A percentile compares a stretch with the other conserved stretches of the same genome.
Evolutionary conservation across 2,113 vertebrate genomes (phyloP).

Genomic region (Periophthalmus modestus): DNA sequence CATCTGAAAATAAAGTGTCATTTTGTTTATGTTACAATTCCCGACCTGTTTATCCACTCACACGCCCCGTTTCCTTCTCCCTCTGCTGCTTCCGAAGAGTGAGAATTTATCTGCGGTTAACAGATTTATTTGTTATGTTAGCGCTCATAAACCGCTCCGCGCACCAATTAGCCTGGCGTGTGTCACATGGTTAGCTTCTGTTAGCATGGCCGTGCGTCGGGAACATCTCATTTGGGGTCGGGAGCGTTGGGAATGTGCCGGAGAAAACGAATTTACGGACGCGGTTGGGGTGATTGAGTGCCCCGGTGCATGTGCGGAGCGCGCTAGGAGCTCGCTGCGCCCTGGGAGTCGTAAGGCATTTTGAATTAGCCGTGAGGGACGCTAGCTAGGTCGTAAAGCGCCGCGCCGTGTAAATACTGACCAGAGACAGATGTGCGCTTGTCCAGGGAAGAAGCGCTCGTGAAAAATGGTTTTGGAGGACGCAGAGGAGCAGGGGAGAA

Average conservation of each 20-base stretch:
- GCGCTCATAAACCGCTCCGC: slow-evolving; percentile 61
- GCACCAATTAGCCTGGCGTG: slow-evolving; percentile 63
- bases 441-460: slow-evolving; percentile 26
- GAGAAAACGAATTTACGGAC: slow-evolving; percentile 71
- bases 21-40: not conserved
- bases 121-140: slow-evolving; percentile 64
- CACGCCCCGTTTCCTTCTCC: not conserved
- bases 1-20: not conserved
- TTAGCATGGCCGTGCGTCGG: slow-evolving; percentile 30
- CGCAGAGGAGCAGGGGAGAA: slow-evolving; percentile 25
- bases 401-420: slow-evolving; percentile 71
- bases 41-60: not conserved
- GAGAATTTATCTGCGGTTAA: slow-evolving; percentile 44
- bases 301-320: slow-evolving; percentile 75
- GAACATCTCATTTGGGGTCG: slow-evolving; percentile 70
- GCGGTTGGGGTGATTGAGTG: slow-evolving; percentile 72
- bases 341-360: slow-evolving; percentile 75
- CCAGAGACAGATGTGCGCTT: slow-evolving; percentile 72
- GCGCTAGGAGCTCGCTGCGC: slow-evolving; percentile 54
- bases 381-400: slow-evolving; percentile 62
- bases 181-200: slow-evolving; percentile 66
- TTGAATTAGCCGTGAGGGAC: slow-evolving; percentile 75
- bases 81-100: slow-evolving; percentile 9
- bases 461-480: slow-evolving; percentile 59
- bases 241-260: slow-evolving; percentile 68